phyloP scores from a whole-genome alignment of 2,113 vertebrate species.

The Recurvirostra avosetta region DNA sequence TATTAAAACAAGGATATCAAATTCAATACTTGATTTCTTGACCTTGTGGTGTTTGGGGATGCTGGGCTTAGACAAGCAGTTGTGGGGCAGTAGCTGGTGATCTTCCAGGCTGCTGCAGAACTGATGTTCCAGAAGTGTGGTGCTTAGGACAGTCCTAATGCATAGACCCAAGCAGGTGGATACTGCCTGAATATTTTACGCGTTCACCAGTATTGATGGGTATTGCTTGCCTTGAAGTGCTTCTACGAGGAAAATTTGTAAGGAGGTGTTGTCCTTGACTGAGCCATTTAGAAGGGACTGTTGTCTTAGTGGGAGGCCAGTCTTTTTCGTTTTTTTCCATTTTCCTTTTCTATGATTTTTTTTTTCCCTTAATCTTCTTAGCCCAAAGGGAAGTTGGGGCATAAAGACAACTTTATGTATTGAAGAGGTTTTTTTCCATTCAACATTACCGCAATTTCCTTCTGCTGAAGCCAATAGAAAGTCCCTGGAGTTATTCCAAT shows the following conservation, averaged over 20 bases:
- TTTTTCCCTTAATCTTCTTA: not conserved
- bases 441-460: not conserved
- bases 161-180: accelerated
- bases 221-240: accelerated
- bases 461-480: not conserved
- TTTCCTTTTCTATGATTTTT: not conserved
- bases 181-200: not conserved
- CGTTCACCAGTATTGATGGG: not conserved
- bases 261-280: not conserved
- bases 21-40: not conserved
- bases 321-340: not conserved
- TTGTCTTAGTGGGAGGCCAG: not conserved
- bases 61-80: not conserved
- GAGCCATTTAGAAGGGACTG: not conserved
- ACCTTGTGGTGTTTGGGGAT: not conserved
- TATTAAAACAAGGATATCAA: not conserved
- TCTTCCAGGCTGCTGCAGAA: not conserved
- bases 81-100: not conserved
- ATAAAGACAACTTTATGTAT: not conserved
- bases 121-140: not conserved
- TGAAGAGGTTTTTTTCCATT: not conserved
- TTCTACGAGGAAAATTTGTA: not conserved
- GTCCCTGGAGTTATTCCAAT: not conserved
- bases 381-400: not conserved
- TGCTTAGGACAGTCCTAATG: not conserved